Evolutionary conservation across 2,888 invertebrate genomes (phyloP).

Genomic region (Conops quadrifasciatus): DNA sequence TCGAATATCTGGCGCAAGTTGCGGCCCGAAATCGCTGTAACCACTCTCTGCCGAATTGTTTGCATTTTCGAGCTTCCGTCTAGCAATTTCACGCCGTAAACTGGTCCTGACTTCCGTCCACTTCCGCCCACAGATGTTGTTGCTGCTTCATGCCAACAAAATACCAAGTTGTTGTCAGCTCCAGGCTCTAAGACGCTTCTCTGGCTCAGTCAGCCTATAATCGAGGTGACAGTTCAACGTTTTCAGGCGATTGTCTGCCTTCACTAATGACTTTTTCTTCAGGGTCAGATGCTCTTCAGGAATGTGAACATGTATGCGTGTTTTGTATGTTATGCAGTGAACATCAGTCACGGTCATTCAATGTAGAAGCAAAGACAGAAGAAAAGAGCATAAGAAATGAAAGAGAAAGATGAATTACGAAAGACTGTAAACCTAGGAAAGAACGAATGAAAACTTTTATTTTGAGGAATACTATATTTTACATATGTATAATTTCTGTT

Average conservation of each 20-base stretch:
- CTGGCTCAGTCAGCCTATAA: slow-evolving; percentile 78
- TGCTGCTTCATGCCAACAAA: slow-evolving; percentile 76
- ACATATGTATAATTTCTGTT: too few species aligned
- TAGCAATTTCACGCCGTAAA: slow-evolving; percentile 84
- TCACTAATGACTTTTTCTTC: slow-evolving; percentile 84
- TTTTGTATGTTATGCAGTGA: too few species aligned
- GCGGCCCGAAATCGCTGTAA: slow-evolving; percentile 75
- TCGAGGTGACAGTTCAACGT: slow-evolving; percentile 84
- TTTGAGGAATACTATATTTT: too few species aligned
- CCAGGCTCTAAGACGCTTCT: slow-evolving; percentile 80
- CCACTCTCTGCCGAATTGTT: slow-evolving; percentile 85
- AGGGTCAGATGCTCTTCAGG: slow-evolving; percentile 76
- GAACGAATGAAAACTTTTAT: too few species aligned
- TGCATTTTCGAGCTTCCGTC: slow-evolving; percentile 75
- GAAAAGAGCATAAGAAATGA: neutral
- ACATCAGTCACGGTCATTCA: too few species aligned
- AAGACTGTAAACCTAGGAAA: neutral
- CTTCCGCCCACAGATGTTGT: slow-evolving; percentile 87
- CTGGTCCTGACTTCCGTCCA: slow-evolving; percentile 86
- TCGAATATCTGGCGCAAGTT: slow-evolving; percentile 59
- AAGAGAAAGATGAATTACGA: neutral
- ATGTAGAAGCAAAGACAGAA: slow-evolving; percentile 41
- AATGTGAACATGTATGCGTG: too few species aligned
- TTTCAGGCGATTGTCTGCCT: slow-evolving; percentile 83
- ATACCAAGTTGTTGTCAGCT: slow-evolving; percentile 88